Conservation (phyloP, 2,888 invertebrate species). For the Noctua janthe region DNA sequence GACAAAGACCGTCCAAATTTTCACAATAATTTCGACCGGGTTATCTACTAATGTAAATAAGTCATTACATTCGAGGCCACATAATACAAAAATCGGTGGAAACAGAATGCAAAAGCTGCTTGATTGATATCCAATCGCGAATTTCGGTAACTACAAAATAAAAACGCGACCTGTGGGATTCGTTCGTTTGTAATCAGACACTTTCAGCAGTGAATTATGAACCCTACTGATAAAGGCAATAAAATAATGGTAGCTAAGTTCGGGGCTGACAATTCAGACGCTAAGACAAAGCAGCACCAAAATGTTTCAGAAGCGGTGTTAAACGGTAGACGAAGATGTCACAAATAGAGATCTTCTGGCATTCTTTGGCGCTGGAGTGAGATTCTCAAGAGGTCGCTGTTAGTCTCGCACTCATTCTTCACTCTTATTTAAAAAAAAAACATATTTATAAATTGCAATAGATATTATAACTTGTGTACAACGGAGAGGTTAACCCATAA, state of each 20-base stretch:
- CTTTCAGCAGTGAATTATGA: not conserved
- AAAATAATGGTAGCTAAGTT: not conserved
- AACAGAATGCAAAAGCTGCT: not conserved
- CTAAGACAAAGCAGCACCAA: not conserved
- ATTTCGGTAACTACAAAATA: not conserved
- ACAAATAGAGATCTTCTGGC: not conserved
- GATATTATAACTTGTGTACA: not conserved
- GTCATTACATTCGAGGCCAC: slow-evolving; percentile 9
- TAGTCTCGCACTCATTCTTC: not conserved
- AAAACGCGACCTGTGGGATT: not conserved
- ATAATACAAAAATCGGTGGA: not conserved
- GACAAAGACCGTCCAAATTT: not conserved
- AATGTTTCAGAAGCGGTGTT: no score
- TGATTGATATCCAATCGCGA: not conserved
- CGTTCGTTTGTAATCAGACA: not conserved
- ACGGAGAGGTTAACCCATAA: not conserved
- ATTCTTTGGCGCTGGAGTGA: not conserved
- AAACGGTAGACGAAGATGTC: not conserved
- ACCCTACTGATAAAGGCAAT: not conserved
- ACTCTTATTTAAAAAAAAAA: not conserved
- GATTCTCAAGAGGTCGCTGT: not conserved
- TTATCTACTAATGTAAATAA: slow-evolving; percentile 35
- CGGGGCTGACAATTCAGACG: not conserved
- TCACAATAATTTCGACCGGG: slow-evolving; percentile 10
- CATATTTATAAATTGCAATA: not conserved